phyloP scores from a whole-genome alignment of 35 echinoderm and acorn worm genomes.

The Apostichopus californicus region DNA sequence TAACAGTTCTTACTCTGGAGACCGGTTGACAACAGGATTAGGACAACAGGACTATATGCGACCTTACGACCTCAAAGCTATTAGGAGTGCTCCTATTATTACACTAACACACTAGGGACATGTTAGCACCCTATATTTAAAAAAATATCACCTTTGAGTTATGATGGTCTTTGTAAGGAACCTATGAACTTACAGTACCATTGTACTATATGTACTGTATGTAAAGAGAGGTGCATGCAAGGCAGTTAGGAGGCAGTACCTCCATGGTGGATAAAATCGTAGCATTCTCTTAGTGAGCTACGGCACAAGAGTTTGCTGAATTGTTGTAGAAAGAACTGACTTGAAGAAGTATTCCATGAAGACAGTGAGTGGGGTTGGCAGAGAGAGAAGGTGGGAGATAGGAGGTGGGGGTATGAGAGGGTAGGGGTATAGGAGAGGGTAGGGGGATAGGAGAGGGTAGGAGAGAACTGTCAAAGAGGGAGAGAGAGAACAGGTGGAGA shows the following conservation, averaged over 20 bases:
- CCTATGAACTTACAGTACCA: background rate
- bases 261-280: background rate
- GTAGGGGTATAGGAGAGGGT: too few relatives aligned
- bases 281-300: background rate
- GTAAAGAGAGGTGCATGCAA: background rate
- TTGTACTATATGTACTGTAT: background rate
- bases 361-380: too few relatives aligned
- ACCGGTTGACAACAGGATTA: background rate
- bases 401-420: too few relatives aligned
- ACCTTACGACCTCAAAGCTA: slow-evolving; percentile 34
- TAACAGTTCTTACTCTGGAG: background rate
- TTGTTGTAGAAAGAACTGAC: too few relatives aligned
- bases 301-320: too few relatives aligned
- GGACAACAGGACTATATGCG: background rate
- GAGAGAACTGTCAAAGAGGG: too few relatives aligned
- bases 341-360: too few relatives aligned
- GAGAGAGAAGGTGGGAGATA: too few relatives aligned
- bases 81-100: slow-evolving; percentile 20
- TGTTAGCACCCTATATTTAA: slow-evolving; percentile 28
- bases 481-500: too few relatives aligned
- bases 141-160: slow-evolving; percentile 9
- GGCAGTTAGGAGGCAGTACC: background rate
- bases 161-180: background rate
- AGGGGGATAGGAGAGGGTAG: too few relatives aligned
- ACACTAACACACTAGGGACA: background rate